Conservation (phyloP, 2,888 invertebrate genomes). For the Vanessa cardui region DNA sequence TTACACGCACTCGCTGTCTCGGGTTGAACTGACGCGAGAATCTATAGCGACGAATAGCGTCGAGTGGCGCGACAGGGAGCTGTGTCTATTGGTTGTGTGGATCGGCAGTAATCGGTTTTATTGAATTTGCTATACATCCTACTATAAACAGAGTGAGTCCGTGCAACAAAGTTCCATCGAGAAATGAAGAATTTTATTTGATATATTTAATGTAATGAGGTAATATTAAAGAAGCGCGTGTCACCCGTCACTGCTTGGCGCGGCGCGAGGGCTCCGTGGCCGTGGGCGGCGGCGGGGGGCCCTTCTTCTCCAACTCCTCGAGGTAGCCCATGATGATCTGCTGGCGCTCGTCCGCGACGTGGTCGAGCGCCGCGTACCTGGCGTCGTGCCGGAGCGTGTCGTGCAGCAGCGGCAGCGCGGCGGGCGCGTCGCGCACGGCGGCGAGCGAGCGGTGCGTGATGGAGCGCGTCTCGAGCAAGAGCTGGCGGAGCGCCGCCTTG, state of each 20-base stretch:
- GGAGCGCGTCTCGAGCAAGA: slow-evolving; percentile 95
- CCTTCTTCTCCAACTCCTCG: slow-evolving; percentile 96
- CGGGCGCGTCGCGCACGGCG: slow-evolving; percentile 89
- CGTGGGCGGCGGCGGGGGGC: slow-evolving; percentile 99
- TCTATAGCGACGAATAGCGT: too few relatives aligned
- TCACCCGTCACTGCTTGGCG: slow-evolving; percentile 71
- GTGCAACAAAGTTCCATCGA: too few relatives aligned
- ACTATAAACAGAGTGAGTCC: too few relatives aligned
- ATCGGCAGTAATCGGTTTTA: too few relatives aligned
- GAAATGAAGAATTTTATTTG: too few relatives aligned
- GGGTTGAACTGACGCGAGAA: too few relatives aligned
- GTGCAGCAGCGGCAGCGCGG: slow-evolving; percentile 92
- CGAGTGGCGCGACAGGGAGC: too few relatives aligned
- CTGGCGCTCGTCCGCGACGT: slow-evolving; percentile 93
- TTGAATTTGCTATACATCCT: too few relatives aligned
- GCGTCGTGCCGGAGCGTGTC: slow-evolving; percentile 87
- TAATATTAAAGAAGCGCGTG: too few relatives aligned
- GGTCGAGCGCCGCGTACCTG: slow-evolving; percentile 93
- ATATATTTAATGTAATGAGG: too few relatives aligned
- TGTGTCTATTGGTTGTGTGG: too few relatives aligned
- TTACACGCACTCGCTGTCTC: too few relatives aligned
- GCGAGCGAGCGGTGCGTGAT: slow-evolving; percentile 96
- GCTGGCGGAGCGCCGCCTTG: slow-evolving; percentile 95
- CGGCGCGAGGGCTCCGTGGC: slow-evolving; percentile 96
- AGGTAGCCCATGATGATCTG: slow-evolving; percentile 93